Evolutionary conservation across 2,113 vertebrate genomes (phyloP).

Genomic region (Dipodomys ordii): DNA sequence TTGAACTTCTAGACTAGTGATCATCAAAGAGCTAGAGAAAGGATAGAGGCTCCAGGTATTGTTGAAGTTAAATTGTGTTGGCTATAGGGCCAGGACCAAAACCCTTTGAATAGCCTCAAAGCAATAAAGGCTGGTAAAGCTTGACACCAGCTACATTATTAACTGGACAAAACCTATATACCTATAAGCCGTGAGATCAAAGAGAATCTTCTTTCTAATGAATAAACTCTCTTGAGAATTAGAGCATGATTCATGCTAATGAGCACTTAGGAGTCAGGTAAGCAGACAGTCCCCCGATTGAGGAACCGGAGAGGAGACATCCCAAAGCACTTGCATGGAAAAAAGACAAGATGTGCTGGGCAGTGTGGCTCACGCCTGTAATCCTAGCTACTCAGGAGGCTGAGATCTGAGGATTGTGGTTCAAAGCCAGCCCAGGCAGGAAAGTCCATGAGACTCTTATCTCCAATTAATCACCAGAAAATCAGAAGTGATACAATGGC

Average conservation of each 20-base stretch:
- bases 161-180: conserved; percentile 59
- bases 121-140: conserved; percentile 27
- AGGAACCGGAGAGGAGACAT: neutral
- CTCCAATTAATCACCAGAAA: too few relatives aligned
- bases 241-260: conserved; percentile 45
- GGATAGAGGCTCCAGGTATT: neutral
- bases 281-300: neutral
- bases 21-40: conserved; percentile 32
- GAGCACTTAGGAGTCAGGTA: conserved; percentile 25
- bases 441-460: too few relatives aligned
- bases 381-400: too few relatives aligned
- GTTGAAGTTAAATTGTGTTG: neutral
- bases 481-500: too few relatives aligned
- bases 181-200: conserved; percentile 63
- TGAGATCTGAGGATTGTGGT: too few relatives aligned
- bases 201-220: conserved; percentile 49
- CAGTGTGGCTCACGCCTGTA: too few relatives aligned
- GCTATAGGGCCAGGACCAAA: neutral
- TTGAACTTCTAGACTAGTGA: neutral
- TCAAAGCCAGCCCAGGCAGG: too few relatives aligned
- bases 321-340: neutral
- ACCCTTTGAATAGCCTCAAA: conserved; percentile 37
- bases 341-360: too few relatives aligned
- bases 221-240: conserved; percentile 47
- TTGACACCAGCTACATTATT: conserved; percentile 27